These are phyloP conservation scores for Hetaerina titia DNA, from an alignment of 2,888 invertebrate genomes.

Conservation along the genomic window DNA sequence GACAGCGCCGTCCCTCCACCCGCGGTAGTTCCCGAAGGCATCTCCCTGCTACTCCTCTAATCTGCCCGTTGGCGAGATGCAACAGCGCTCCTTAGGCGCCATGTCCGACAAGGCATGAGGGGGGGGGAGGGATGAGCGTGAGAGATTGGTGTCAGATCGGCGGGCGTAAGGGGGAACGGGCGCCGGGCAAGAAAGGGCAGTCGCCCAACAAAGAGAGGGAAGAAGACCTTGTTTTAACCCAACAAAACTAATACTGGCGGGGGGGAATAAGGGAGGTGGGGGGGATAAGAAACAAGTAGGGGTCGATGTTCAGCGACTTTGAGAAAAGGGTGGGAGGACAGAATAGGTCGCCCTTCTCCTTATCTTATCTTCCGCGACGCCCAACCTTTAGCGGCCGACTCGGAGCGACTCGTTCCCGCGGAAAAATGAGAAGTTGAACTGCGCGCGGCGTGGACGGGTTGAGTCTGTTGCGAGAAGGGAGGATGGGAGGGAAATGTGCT, in stretches of 20 bases:
- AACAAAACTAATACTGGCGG: not conserved
- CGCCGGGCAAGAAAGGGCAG: not conserved
- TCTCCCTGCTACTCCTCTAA: conserved; percentile 13
- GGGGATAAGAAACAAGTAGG: not conserved
- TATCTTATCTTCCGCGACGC: not conserved
- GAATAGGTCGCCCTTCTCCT: not conserved
- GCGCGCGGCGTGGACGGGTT: too few species aligned
- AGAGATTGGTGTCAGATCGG: too few species aligned
- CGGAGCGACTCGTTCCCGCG: not conserved
- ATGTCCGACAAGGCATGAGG: not conserved
- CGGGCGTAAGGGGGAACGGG: too few species aligned
- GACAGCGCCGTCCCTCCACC: conserved; percentile 50
- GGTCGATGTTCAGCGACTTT: not conserved
- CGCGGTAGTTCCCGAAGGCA: conserved; percentile 52
- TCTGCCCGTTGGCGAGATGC: not conserved
- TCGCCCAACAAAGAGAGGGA: not conserved
- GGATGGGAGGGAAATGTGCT: not conserved
- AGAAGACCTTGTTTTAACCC: not conserved
- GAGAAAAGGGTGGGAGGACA: not conserved
- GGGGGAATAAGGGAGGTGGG: too few species aligned
- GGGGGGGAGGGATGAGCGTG: too few species aligned
- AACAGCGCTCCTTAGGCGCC: too few species aligned
- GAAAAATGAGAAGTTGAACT: too few species aligned
- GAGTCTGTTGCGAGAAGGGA: not conserved
- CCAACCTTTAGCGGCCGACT: not conserved